These are phyloP conservation scores for Machaerirhynchus nigripectus DNA, from an alignment of 2,113 vertebrate genomes.

Conservation along the genomic window DNA sequence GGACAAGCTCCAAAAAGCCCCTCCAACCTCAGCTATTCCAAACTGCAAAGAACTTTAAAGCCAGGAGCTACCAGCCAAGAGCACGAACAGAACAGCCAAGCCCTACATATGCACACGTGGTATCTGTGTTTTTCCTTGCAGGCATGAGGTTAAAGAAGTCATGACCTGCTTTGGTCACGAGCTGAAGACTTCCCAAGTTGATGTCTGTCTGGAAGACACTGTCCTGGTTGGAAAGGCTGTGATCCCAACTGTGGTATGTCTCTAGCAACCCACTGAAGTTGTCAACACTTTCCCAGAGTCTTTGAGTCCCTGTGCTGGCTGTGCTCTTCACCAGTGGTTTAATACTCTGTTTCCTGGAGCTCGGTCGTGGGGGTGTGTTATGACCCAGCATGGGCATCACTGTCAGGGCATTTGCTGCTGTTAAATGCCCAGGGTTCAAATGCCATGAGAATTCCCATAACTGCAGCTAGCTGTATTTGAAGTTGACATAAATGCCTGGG, in stretches of 20 bases:
- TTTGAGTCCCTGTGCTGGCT: not conserved
- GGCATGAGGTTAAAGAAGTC: not conserved
- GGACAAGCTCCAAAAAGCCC: not conserved
- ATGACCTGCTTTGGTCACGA: not conserved
- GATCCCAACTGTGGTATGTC: not conserved
- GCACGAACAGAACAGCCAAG: not conserved
- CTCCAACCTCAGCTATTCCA: not conserved
- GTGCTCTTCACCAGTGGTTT: not conserved
- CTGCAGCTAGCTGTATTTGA: not conserved
- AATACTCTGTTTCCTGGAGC: not conserved
- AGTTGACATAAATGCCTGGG: not conserved
- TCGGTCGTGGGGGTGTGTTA: not conserved
- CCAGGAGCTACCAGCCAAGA: not conserved
- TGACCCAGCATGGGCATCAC: not conserved
- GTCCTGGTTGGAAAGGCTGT: not conserved
- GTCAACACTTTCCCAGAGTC: not conserved
- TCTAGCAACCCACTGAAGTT: not conserved
- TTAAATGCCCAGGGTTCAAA: not conserved
- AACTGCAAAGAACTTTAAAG: not conserved
- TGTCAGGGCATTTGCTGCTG: not conserved
- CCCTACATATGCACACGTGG: accelerated
- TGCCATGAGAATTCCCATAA: not conserved
- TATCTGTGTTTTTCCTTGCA: not conserved
- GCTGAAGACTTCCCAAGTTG: not conserved
- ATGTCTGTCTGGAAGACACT: accelerated